These are phyloP conservation scores for Callosobruchus maculatus DNA, from an alignment of 2,888 invertebrate genomes.

Conservation along the genomic window DNA sequence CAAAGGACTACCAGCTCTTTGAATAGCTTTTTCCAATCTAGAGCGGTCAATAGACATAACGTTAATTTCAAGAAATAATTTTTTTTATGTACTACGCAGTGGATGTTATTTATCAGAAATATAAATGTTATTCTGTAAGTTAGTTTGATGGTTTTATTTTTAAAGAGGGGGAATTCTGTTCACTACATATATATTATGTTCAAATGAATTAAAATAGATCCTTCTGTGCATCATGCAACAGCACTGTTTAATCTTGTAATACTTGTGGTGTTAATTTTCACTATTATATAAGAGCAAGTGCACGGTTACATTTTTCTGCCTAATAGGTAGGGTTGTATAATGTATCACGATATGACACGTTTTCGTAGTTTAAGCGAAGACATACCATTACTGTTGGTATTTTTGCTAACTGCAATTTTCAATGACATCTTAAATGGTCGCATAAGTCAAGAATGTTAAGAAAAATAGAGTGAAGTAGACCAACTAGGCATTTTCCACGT, in stretches of 20 bases:
- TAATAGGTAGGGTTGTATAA: neutral
- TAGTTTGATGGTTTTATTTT: constrained; percentile 1
- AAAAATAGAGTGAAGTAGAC: no score
- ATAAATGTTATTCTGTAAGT: neutral
- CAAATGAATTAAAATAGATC: no score
- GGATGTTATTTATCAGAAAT: constrained; percentile 10
- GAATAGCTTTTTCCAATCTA: constrained; percentile 71
- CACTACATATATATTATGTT: no score
- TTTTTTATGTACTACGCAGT: constrained; percentile 8
- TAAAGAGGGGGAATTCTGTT: neutral
- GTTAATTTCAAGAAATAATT: constrained; percentile 35
- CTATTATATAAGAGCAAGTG: neutral
- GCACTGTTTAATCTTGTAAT: no score
- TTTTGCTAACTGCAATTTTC: no score
- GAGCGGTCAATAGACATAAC: constrained; percentile 44
- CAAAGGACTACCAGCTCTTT: constrained; percentile 77
- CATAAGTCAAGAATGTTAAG: no score
- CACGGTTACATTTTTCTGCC: neutral
- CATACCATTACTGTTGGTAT: neutral
- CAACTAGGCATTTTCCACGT: no score
- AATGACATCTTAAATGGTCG: no score
- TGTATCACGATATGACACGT: no score
- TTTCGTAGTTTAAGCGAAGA: neutral
- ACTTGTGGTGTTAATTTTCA: no score
- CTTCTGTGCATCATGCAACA: no score